Base-by-base conservation (phyloP, 2,113 vertebrate genomes). In the Pelodiscus sinensis region DNA sequence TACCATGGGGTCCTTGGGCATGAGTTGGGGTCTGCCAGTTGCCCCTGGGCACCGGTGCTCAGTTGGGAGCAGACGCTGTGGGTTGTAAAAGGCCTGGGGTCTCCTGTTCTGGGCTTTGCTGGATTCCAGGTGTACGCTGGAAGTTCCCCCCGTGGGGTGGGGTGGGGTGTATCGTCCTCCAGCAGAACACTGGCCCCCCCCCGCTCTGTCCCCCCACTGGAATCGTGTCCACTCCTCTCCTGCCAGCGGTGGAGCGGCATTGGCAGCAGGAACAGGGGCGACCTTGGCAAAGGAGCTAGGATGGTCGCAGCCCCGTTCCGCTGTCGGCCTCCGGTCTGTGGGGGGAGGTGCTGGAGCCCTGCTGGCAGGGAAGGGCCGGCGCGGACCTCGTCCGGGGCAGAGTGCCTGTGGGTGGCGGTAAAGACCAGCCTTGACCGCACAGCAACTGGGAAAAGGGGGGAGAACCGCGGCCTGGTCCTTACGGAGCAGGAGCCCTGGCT, bases 391-490 rank as follows among this genome's bases (percentile, higher is more conserved):
- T 9, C 19, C n/a, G 35, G 24, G 35, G 55, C 35, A n/a, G 22
- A 56, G 56, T 38, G 8, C 56, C 15, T 44, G 35, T 44, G 71
- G 35, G 24, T 44, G 55, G n/a, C 35, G 38, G 15, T 81, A 35
- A 81, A 57, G 21, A 35, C 38, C 6, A 60, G 56, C 38, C 6
- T 29, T 44, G 80, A 9, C 56, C 44, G n/a, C n/a, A 38, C 24
- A 50, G 9, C 44, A 44, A 60, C 24, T 93, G 85, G 81, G 82
- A 80, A 68, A 84, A 91, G 56, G 54, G 90, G 50, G 68, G 89
- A 90, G 92, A 24, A 31, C 31, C 81, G 88, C 90, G 89, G 90
- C 60, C 93, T 96, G 93, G 87, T 87, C 89, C 68, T 52, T 78
- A 58, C 0, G 79, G 92, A 78, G 87, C 93, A 94, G 94, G 85